Evolutionary conservation across 2,113 vertebrate species (phyloP).

Genomic region (Telmatochromis sp.): DNA sequence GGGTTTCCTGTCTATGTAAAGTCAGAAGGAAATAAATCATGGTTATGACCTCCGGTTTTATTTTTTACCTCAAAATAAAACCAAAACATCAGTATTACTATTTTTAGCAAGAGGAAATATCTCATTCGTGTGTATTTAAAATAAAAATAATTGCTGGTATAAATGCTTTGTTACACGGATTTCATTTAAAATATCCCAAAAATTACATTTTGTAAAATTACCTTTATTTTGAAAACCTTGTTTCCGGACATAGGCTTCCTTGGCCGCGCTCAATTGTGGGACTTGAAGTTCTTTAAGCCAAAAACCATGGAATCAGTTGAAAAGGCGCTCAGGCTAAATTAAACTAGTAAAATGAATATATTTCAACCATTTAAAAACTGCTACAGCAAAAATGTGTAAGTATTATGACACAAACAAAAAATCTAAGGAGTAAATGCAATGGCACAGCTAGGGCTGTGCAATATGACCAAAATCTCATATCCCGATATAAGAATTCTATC

Average conservation of each 20-base stretch:
- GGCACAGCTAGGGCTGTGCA: neutral
- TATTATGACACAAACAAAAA: neutral
- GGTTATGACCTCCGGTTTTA: neutral
- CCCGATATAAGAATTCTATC: neutral
- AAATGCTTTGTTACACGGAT: rapidly evolving
- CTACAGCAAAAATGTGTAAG: neutral
- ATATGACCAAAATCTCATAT: neutral
- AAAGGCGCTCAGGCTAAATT: neutral
- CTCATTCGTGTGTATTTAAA: neutral
- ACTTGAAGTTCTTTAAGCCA: neutral
- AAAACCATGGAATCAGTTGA: neutral
- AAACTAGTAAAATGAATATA: neutral
- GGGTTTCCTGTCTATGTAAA: neutral
- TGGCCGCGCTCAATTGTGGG: neutral
- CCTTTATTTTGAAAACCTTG: neutral
- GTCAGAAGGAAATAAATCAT: neutral
- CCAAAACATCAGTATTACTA: neutral
- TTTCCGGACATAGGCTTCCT: neutral
- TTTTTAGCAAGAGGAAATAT: rapidly evolving
- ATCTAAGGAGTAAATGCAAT: neutral
- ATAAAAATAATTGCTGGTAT: rapidly evolving
- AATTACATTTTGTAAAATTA: neutral
- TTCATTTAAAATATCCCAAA: neutral
- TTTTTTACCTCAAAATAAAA: neutral
- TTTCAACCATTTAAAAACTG: neutral